These are phyloP conservation scores for Salvator merianae DNA, from an alignment of 2,113 vertebrate species.

Conservation along the genomic window DNA sequence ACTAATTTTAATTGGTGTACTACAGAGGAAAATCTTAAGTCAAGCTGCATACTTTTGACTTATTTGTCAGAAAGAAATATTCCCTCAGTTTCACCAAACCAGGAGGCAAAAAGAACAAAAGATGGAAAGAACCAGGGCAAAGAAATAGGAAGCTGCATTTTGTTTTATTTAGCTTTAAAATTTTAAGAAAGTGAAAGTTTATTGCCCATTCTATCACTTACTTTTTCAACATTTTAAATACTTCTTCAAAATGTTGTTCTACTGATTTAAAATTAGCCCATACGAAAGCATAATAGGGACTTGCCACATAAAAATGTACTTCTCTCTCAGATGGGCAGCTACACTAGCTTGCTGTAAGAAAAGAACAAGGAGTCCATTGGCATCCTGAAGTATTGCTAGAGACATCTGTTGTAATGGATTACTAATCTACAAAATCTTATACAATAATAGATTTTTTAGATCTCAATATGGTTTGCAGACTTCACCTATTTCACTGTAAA, in stretches of 20 bases:
- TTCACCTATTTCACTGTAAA: slow-evolving; percentile 5
- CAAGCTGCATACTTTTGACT: no score
- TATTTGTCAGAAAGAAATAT: no score
- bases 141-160: no score
- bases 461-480: not conserved
- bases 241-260: slow-evolving; percentile 40
- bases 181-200: no score
- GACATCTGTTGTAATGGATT: no score
- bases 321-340: not conserved
- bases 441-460: not conserved
- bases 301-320: not conserved
- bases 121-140: no score
- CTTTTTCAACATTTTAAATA: slow-evolving; percentile 50
- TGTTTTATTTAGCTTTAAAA: no score
- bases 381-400: no score
- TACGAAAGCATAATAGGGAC: not conserved
- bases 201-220: slow-evolving; percentile 20
- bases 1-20: no score
- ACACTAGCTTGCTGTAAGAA: not conserved
- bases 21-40: no score
- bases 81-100: no score
- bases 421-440: not conserved
- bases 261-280: not conserved
- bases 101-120: no score
- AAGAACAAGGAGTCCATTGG: not conserved